phyloP scores from a whole-genome alignment of 2,888 invertebrate genomes.

The Synanthedon andrenaeformis region DNA sequence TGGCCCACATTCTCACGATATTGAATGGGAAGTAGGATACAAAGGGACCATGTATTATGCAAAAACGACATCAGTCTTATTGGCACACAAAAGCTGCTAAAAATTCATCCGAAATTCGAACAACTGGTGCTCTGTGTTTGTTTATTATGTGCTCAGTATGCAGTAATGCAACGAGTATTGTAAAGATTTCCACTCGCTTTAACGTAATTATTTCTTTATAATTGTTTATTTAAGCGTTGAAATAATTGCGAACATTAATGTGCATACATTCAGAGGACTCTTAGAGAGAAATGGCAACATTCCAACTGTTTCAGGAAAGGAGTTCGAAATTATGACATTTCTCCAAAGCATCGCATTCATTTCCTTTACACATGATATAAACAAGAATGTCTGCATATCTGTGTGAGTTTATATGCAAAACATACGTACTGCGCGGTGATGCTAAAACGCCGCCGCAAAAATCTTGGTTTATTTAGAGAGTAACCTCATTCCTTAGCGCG shows the following conservation, averaged over 20 bases:
- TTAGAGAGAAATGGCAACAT: background rate
- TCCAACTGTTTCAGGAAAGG: background rate
- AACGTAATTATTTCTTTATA: background rate
- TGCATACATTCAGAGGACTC: background rate
- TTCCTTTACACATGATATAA: background rate
- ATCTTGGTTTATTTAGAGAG: conserved; percentile 45
- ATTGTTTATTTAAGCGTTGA: background rate
- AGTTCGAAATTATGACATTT: background rate
- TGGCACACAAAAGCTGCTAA: conserved; percentile 9
- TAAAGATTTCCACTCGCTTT: background rate
- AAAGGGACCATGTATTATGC: conserved; percentile 37
- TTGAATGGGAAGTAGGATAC: conserved; percentile 27
- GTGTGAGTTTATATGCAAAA: background rate
- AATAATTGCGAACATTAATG: background rate
- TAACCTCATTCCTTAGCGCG: conserved; percentile 47
- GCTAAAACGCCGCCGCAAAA: conserved; percentile 37
- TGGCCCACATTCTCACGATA: conserved; percentile 61
- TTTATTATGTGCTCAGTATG: background rate
- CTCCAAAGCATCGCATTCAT: background rate
- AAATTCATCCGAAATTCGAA: background rate
- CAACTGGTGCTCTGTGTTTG: background rate
- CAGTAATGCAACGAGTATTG: background rate
- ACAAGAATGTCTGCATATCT: background rate
- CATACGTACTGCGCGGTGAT: conserved; percentile 4
- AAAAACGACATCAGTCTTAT: conserved; percentile 30